A percentile compares a stretch with the other conserved stretches of the same genome.
phyloP scores from a whole-genome alignment of 2,888 invertebrate species.

The Suillia variegata region DNA sequence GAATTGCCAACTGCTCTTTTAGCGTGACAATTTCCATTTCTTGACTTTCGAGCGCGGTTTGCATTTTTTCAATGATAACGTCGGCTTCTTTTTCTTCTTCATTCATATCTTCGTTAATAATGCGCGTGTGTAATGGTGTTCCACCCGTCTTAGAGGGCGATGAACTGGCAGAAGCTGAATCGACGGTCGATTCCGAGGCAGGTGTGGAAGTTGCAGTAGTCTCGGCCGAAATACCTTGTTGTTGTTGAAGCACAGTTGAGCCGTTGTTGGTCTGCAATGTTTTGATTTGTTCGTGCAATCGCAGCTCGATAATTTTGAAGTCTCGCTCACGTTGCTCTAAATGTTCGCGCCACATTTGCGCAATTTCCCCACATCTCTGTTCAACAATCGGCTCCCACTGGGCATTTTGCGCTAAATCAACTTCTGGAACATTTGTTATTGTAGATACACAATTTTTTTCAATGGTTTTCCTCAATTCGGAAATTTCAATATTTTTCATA shows the following conservation, averaged over 20 bases:
- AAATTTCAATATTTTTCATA: slow-evolving; percentile 57
- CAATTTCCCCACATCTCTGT: slow-evolving; percentile 71
- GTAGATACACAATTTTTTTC: slow-evolving; percentile 25
- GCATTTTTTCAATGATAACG: slow-evolving; percentile 51
- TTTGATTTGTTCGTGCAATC: slow-evolving; percentile 64
- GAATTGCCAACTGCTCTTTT: slow-evolving; percentile 70
- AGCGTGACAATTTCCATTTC: slow-evolving; percentile 75
- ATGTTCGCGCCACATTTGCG: slow-evolving; percentile 74
- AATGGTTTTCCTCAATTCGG: slow-evolving; percentile 48
- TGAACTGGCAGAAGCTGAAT: slow-evolving; percentile 30
- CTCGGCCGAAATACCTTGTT: slow-evolving; percentile 25
- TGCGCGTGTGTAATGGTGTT: slow-evolving; percentile 33
- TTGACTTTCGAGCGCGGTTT: slow-evolving; percentile 70
- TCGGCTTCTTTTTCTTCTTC: slow-evolving; percentile 40
- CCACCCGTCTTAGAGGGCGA: slow-evolving; percentile 33
- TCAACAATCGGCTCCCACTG: slow-evolving; percentile 67
- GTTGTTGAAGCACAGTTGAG: slow-evolving; percentile 22
- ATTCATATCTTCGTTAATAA: slow-evolving; percentile 28
- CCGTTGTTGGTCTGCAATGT: slow-evolving; percentile 58
- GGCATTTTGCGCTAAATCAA: slow-evolving; percentile 45
- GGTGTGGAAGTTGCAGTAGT: slow-evolving; percentile 34
- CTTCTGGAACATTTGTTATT: slow-evolving; percentile 6
- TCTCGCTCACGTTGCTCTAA: slow-evolving; percentile 69
- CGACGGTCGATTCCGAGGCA: slow-evolving; percentile 28
- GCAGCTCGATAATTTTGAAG: slow-evolving; percentile 64